A percentile compares a stretch with the other conserved stretches of the same genome.
Evolutionary conservation across 2,888 invertebrate genomes (phyloP).

Genomic region (Hyalella azteca): DNA sequence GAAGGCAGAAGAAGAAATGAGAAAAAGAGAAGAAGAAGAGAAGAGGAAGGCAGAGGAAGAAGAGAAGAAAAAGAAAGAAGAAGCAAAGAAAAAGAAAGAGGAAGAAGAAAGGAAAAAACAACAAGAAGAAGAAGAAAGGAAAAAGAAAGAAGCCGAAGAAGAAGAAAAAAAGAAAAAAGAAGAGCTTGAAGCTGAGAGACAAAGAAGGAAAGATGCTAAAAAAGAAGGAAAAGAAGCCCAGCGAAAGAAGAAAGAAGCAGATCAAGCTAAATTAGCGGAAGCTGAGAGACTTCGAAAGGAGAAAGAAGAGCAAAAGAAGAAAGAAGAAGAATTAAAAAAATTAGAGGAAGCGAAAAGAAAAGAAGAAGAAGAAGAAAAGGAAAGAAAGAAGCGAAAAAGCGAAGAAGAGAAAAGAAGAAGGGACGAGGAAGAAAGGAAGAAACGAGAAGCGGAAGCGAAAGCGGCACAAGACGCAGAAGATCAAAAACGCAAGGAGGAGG

Average conservation of each 20-base stretch:
- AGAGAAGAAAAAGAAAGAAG: conserved; percentile 16
- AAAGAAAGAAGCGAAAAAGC: neutral
- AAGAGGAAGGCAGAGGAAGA: neutral
- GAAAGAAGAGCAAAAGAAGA: neutral
- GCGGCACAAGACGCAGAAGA: neutral
- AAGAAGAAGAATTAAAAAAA: neutral
- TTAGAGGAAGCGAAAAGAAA: neutral
- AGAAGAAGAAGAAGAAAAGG: neutral
- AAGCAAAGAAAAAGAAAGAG: neutral
- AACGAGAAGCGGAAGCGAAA: neutral
- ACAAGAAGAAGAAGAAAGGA: neutral
- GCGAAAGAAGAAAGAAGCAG: neutral
- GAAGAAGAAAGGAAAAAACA: neutral
- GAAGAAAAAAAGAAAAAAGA: neutral
- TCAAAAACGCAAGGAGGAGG: neutral
- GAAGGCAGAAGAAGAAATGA: neutral
- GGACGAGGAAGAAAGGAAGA: neutral
- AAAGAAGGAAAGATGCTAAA: neutral
- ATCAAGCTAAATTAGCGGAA: neutral
- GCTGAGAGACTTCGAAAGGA: neutral
- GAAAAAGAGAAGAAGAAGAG: conserved; percentile 3
- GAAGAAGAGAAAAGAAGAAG: neutral
- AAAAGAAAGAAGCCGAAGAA: neutral
- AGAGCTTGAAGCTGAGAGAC: neutral
- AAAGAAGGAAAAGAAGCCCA: neutral